Evolutionary conservation across 2,888 invertebrate genomes (phyloP).

Genomic region (Drosophila greeni): DNA sequence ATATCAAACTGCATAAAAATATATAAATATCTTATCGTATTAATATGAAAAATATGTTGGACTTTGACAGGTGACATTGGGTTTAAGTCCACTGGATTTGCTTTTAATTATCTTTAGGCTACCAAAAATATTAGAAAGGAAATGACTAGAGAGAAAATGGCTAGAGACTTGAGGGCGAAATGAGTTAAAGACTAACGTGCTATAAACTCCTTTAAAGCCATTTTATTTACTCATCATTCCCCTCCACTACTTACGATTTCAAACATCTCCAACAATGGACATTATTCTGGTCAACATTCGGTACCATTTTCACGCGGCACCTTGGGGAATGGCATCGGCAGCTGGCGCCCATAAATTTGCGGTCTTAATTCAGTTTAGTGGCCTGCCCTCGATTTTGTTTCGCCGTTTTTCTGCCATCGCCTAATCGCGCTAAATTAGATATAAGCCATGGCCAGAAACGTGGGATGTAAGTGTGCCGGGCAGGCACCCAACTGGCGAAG

Average conservation of each 20-base stretch:
- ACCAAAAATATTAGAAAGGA: neutral
- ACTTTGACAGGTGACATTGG: no score
- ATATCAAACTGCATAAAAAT: neutral
- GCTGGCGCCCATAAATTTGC: conserved; percentile 56
- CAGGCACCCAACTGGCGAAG: conserved; percentile 13
- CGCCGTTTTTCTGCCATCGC: conserved; percentile 22
- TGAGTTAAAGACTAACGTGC: no score
- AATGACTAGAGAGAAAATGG: no score
- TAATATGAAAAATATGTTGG: neutral
- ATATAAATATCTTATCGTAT: neutral
- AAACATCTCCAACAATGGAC: conserved; percentile 17
- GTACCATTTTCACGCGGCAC: conserved; percentile 1
- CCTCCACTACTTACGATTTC: neutral
- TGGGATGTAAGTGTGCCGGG: conserved; percentile 3
- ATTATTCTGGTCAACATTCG: conserved; percentile 30
- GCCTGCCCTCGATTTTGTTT: conserved; percentile 44
- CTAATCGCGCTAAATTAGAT: conserved; percentile 44
- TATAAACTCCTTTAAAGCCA: neutral
- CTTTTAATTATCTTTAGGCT: neutral
- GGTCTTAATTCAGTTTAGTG: conserved; percentile 61
- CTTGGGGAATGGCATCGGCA: conserved; percentile 29
- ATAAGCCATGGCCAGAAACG: conserved; percentile 32
- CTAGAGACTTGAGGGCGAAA: no score
- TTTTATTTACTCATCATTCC: neutral
- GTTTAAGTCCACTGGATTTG: neutral